A percentile compares a stretch with the other conserved stretches of the same genome.
Conservation (phyloP, 2,888 invertebrate genomes). For the Suillia variegata region DNA sequence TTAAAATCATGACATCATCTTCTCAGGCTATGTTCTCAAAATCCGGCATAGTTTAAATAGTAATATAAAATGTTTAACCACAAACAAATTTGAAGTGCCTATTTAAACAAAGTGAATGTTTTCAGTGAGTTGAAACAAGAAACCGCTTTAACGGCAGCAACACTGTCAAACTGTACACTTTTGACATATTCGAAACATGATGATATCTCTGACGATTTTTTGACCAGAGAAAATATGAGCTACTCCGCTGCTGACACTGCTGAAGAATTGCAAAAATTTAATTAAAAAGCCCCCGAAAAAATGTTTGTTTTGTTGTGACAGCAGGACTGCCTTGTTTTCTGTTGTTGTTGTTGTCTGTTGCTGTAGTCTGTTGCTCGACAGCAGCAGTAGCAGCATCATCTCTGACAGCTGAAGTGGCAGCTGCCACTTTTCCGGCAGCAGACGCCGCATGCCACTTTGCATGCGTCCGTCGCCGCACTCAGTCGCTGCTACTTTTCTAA, state of each 20-base stretch:
- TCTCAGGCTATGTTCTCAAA: too few species aligned
- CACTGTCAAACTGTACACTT: neutral
- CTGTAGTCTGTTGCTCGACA: neutral
- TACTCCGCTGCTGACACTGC: neutral
- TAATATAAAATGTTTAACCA: too few species aligned
- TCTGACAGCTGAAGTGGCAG: neutral
- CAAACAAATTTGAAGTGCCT: too few species aligned
- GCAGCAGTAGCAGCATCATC: neutral
- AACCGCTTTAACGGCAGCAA: too few species aligned
- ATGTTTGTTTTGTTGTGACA: neutral
- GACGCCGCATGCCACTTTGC: neutral
- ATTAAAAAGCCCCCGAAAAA: neutral
- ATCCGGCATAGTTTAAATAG: too few species aligned
- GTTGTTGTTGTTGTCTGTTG: neutral
- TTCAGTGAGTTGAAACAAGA: too few species aligned
- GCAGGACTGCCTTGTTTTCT: neutral
- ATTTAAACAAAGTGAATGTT: neutral
- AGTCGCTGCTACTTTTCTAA: slow-evolving; percentile 36
- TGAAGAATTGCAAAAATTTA: neutral
- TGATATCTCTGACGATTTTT: neutral
- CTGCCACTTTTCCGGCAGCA: slow-evolving; percentile 31
- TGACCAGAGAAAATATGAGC: neutral
- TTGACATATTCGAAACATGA: neutral
- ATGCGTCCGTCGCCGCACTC: neutral
- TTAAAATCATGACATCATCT: too few species aligned